Base-by-base conservation (phyloP, 2,113 vertebrate species). In the Morphnarchus princeps region DNA sequence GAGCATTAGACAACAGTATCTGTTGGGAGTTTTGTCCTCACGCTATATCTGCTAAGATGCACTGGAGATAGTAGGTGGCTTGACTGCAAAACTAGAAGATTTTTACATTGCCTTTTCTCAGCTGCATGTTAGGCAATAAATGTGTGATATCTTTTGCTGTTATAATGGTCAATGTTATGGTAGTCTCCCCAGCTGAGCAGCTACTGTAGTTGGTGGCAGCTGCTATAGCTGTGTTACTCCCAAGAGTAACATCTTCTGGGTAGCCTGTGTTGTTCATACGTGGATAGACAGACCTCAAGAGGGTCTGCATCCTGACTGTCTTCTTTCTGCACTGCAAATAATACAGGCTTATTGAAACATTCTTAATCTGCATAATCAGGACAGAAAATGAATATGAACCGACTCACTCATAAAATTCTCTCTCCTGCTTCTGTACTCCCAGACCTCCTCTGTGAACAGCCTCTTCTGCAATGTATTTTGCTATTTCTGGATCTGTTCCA, bases 251-350 rank as follows among this genome's bases (percentile, higher is more conserved):
- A 34, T 57, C 40, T 43, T 43, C 49, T 26, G n/a, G 11, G 10
- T 32, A 91, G 59, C 13, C 24, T 50, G 11, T 82, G 34, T 38
- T 72, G 22, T 54, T 49, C 62, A 1, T 28, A 14, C 29, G 13
- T 40, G 52, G 45, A 78, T 32, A 82, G 65, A 28, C 40, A 89
- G 38, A 87, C 22, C 52, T 80, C 74, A 65, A 85, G 52, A n/a
- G 34, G 13, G 5, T 54, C 70, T 91, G 28, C 65, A 61, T 82
- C 25, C 87, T 90, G 76, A 11, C 42, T 80, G 50, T 66, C 54
- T 96, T 89, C 43, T 74, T 89, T 91, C 80, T 87, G 55, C 43
- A 32, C 62, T 85, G 45, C 40, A 89, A 67, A 87, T 90, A 89
- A 76, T 50, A 66, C 26, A 72, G 43, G 17, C 31, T 78, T 84